Evolutionary conservation across 2,113 vertebrate species (phyloP).

Genomic region (Mirza zaza): DNA sequence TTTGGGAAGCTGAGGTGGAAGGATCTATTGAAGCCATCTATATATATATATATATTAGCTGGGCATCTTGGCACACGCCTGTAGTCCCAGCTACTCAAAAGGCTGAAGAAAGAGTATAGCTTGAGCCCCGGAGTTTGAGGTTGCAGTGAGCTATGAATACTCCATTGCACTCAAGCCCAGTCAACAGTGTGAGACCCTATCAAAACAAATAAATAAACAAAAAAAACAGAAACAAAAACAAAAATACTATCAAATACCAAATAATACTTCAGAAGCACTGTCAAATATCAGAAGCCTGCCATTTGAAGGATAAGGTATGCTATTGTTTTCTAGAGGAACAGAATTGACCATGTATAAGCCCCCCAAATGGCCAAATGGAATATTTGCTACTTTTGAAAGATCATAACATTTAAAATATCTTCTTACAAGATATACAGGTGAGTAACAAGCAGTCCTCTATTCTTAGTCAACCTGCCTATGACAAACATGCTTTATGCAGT

Average conservation of each 20-base stretch:
- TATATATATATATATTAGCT: not conserved
- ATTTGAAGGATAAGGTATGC: not conserved
- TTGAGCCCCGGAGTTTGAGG: no score
- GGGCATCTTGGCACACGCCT: no score
- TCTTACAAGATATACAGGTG: not conserved
- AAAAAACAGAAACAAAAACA: not conserved
- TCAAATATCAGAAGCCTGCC: not conserved
- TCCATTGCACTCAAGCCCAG: not conserved
- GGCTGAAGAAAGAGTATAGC: no score
- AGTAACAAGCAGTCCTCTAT: not conserved
- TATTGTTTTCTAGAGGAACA: not conserved
- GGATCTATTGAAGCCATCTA: no score
- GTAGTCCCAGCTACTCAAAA: no score
- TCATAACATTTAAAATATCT: not conserved
- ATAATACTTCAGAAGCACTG: not conserved
- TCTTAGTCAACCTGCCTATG: no score
- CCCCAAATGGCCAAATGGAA: not conserved
- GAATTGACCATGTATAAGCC: not conserved
- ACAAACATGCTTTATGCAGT: no score
- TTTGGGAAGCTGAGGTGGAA: no score
- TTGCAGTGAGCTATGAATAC: not conserved
- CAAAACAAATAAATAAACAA: not conserved
- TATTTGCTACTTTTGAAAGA: not conserved
- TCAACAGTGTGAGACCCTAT: not conserved
- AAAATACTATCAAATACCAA: not conserved